A percentile compares a stretch with the other conserved stretches of the same genome.
Evolutionary conservation across 2,888 invertebrate genomes (phyloP).

Genomic region (Noctuana brunneofusca): DNA sequence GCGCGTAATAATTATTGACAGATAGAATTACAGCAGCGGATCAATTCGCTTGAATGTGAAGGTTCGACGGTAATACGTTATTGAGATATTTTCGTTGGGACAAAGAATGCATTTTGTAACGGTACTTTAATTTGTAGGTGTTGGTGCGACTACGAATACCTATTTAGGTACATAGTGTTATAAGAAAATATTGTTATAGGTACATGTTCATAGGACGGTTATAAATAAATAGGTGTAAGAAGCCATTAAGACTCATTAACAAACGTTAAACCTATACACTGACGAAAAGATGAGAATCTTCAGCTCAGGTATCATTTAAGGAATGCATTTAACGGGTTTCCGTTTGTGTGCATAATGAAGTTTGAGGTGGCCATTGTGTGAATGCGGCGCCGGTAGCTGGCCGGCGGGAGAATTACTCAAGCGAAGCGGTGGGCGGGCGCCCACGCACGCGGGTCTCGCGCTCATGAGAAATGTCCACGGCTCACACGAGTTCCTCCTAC

Average conservation of each 20-base stretch:
- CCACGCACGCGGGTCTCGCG: conserved; percentile 42
- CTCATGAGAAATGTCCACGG: conserved; percentile 53
- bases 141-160: not conserved
- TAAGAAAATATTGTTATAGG: not conserved
- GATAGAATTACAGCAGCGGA: conserved; percentile 52
- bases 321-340: not conserved
- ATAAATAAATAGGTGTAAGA: too few relatives aligned
- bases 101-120: conserved; percentile 40
- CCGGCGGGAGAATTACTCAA: conserved; percentile 17
- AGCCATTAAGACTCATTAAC: not conserved
- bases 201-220: not conserved
- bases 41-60: conserved; percentile 39
- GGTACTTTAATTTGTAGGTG: conserved; percentile 32
- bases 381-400: conserved; percentile 35
- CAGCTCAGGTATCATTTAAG: not conserved
- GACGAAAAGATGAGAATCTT: not conserved
- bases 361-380: conserved; percentile 33
- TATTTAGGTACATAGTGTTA: too few relatives aligned
- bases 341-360: conserved; percentile 24
- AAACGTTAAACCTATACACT: not conserved
- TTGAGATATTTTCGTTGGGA: conserved; percentile 28
- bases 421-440: conserved; percentile 50
- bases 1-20: conserved; percentile 75
- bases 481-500: conserved; percentile 51
- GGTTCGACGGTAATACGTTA: conserved; percentile 50